A percentile compares a stretch with the other conserved stretches of the same genome.
phyloP scores from a whole-genome alignment of 2,888 invertebrate genomes.

The Dynastes maya region DNA sequence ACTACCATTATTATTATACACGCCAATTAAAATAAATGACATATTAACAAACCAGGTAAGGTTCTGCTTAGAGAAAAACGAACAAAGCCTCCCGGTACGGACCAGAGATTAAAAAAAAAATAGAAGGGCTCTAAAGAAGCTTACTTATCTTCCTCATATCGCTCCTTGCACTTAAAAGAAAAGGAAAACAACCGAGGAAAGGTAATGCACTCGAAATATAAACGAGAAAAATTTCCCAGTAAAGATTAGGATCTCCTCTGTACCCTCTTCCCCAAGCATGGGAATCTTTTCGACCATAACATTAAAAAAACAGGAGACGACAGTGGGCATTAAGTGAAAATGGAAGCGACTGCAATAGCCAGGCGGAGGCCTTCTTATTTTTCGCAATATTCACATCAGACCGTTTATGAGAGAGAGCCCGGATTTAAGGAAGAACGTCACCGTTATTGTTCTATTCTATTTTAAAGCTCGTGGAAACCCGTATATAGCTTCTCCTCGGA shows the following conservation, averaged over 20 bases:
- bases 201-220: constrained; percentile 11
- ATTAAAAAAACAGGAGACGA: constrained; percentile 16
- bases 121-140: no score
- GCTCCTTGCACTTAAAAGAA: background rate
- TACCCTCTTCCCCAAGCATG: background rate
- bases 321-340: constrained; percentile 49
- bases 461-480: constrained; percentile 58
- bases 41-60: no score
- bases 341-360: constrained; percentile 26
- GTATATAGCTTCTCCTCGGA: constrained; percentile 58
- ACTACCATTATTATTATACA: no score
- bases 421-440: constrained; percentile 53
- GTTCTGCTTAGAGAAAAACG: no score
- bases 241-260: constrained; percentile 25
- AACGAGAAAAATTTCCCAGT: constrained; percentile 29
- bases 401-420: constrained; percentile 40
- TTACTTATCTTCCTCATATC: background rate
- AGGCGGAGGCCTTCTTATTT: constrained; percentile 53
- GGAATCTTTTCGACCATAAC: background rate
- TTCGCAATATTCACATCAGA: constrained; percentile 56
- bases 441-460: constrained; percentile 61
- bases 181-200: background rate
- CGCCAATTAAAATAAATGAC: no score
- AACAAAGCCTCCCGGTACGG: no score
- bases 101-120: background rate